Base-by-base conservation (phyloP, 2,113 vertebrate species). In the Oryzias javanicus region DNA sequence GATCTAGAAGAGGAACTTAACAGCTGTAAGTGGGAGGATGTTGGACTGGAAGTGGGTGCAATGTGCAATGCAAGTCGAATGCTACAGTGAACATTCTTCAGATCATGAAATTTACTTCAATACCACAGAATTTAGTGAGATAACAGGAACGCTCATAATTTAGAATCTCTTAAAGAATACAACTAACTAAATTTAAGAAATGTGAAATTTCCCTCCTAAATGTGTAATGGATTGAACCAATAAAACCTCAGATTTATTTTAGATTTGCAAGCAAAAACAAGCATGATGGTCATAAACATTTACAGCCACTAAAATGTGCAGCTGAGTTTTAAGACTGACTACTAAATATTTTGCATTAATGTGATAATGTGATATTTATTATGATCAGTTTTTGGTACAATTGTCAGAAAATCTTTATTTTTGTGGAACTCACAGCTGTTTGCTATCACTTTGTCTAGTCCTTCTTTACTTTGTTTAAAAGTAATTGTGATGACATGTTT, bases 401-500 rank as follows among this genome's bases (percentile, higher is more conserved):
- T 55, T 14, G 10, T 4, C 42, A n/a, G 55, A 70, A 22, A 45
- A 0, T 24, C 20, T 45, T 24, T 25, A 51, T 56, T 52, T 51
- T 61, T 27, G 18, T n/a, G 18, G 42, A 44, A 61, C 53, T 52
- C 0, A 14, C 64, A 77, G 69, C 63, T 78, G 77, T 55, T 70
- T 65, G 68, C 70, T 63, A 72, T 88, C 75, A 79, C 59, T 24
- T 45, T 52, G 81, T 79, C 75, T 76, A 18, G 63, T 57, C 52
- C 20, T 64, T 40, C 54, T 64, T 65, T 20, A 5, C 78, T 64
- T 57, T 65, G 80, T 72, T 57, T 72, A 65, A 74, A 64, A 63
- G 63, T 77, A 67, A 75, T 64, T 64, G 62, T 64, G 72, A 84
- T 79, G 76, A 72, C 64, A 79, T 78, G 79, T 83, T 83, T 77